These are phyloP conservation scores for Neocrepidodera transversa DNA, from an alignment of 2,888 invertebrate genomes.

Conservation along the genomic window DNA sequence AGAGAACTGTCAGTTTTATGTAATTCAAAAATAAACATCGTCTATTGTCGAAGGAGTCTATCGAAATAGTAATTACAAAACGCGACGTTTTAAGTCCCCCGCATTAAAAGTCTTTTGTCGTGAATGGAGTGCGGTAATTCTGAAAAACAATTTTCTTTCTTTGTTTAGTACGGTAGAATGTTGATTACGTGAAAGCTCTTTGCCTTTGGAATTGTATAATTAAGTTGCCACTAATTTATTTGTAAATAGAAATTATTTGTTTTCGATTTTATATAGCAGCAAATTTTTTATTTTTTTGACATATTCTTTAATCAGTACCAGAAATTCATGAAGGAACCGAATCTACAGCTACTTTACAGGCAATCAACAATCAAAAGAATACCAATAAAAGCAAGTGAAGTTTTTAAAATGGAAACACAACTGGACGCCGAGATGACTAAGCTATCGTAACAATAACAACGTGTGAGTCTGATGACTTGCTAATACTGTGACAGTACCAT, in stretches of 20 bases:
- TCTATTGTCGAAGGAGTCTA: constrained; percentile 44
- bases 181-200: constrained; percentile 30
- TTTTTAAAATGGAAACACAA: constrained; percentile 43
- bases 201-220: constrained; percentile 20
- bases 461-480: constrained; percentile 57
- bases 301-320: constrained; percentile 1
- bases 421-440: constrained; percentile 52
- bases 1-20: constrained; percentile 55
- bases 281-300: constrained; percentile 12
- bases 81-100: constrained; percentile 31
- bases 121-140: constrained; percentile 31
- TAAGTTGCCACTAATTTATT: constrained; percentile 33
- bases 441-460: constrained; percentile 55
- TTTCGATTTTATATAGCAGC: not conserved
- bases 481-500: constrained; percentile 40
- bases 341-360: constrained; percentile 33
- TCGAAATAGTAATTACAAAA: constrained; percentile 44
- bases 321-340: constrained; percentile 29
- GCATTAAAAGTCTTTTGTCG: constrained; percentile 33
- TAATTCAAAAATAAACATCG: constrained; percentile 58
- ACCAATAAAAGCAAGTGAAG: constrained; percentile 41
- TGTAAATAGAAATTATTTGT: constrained; percentile 10
- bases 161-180: constrained; percentile 29
- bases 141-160: constrained; percentile 30
- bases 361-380: constrained; percentile 40